Conservation (phyloP, 2,797 vertebrate species). For the Phoeniculus purpureus region DNA sequence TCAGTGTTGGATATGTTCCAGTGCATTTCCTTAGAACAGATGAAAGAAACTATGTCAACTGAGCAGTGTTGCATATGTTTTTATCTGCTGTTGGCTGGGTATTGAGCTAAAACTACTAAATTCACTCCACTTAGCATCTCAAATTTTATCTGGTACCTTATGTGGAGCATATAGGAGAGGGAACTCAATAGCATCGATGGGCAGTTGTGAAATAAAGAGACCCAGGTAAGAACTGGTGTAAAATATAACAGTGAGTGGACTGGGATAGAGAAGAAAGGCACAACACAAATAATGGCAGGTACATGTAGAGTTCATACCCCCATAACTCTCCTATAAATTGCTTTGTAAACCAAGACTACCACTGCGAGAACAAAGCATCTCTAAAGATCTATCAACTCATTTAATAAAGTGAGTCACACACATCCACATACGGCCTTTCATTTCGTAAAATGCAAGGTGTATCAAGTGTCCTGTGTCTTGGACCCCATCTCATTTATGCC, state of each 20-base stretch:
- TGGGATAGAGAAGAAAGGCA: not conserved
- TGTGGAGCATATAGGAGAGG: not conserved
- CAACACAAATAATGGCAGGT: not conserved
- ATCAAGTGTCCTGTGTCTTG: not conserved
- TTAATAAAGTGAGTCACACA: not conserved
- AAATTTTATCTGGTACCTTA: slow-evolving; percentile 10
- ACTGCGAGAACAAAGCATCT: not conserved
- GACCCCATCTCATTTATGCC: not conserved
- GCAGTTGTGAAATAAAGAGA: slow-evolving; percentile 15
- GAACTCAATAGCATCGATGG: not conserved
- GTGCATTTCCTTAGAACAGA: slow-evolving; percentile 66
- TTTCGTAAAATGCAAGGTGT: not conserved
- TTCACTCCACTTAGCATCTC: slow-evolving; percentile 21
- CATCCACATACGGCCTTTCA: not conserved
- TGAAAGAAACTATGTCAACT: slow-evolving; percentile 69
- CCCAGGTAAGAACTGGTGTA: not conserved
- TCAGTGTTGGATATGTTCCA: slow-evolving; percentile 69
- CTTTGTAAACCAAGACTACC: not conserved
- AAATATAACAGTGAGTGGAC: not conserved
- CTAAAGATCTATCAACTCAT: not conserved
- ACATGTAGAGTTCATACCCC: not conserved
- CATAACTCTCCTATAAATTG: not conserved
- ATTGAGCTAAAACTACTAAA: slow-evolving; percentile 50
- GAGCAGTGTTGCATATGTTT: slow-evolving; percentile 68
- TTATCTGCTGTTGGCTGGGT: slow-evolving; percentile 43